Conservation (phyloP, 1,140 invertebrate genomes). For the Aphidius ervi region DNA sequence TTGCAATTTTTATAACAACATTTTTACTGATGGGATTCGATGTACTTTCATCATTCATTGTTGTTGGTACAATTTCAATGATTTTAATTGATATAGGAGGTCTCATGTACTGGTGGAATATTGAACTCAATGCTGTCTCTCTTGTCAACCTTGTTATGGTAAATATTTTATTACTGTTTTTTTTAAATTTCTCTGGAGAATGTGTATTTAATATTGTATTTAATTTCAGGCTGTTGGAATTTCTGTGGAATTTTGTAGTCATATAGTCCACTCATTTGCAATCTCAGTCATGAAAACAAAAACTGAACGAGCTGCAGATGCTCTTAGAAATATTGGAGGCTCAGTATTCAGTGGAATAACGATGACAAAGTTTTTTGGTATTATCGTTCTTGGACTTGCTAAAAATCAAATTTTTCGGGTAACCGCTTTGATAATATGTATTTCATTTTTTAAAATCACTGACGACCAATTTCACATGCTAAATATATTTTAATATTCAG, state of each 20-base stretch:
- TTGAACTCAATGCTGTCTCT: conserved; percentile 94
- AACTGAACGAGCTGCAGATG: conserved; percentile 73
- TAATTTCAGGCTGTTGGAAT: conserved; percentile 85
- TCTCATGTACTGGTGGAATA: conserved; percentile 96
- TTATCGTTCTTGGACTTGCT: conserved; percentile 90
- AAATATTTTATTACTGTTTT: conserved; percentile 33
- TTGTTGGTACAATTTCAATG: conserved; percentile 89
- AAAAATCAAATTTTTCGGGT: conserved; percentile 94
- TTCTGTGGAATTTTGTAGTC: conserved; percentile 98
- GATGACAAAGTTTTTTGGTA: conserved; percentile 93
- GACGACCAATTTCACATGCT: no score
- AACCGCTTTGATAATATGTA: conserved; percentile 8
- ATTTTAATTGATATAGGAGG: conserved; percentile 91
- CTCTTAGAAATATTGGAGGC: conserved; percentile 88
- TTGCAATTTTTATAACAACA: conserved; percentile 91
- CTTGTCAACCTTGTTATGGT: conserved; percentile 98
- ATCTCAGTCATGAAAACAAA: conserved; percentile 68
- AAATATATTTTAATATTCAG: conserved; percentile 44
- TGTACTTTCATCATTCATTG: conserved; percentile 81
- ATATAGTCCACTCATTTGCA: conserved; percentile 90
- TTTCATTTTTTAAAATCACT: background rate
- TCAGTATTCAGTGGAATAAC: conserved; percentile 97
- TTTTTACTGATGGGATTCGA: conserved; percentile 93
- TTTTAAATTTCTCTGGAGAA: background rate
- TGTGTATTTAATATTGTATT: conserved; percentile 3